Conservation (phyloP, 2,888 invertebrate genomes). For the Druceiella hillmani region DNA sequence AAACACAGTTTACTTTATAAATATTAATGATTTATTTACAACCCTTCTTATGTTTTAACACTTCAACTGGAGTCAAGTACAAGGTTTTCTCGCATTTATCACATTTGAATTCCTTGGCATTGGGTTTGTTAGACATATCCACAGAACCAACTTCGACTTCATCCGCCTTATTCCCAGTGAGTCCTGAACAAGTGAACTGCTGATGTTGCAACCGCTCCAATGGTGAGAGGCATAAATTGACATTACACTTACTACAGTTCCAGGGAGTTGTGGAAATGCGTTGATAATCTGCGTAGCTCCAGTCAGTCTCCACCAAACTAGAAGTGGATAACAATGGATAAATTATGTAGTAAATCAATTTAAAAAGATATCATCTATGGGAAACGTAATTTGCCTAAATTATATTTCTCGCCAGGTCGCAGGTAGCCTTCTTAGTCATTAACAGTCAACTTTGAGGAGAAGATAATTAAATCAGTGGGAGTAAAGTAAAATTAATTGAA, state of each 20-base stretch:
- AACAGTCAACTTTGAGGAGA: no score
- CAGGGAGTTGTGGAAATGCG: constrained; percentile 60
- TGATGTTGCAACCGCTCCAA: constrained; percentile 73
- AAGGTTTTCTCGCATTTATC: constrained; percentile 62
- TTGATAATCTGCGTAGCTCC: constrained; percentile 58
- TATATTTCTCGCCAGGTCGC: no score
- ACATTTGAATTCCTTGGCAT: constrained; percentile 65
- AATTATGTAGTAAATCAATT: no score
- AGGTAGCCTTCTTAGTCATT: no score
- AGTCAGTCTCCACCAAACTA: constrained; percentile 62
- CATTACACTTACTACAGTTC: constrained; percentile 66
- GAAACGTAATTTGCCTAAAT: no score
- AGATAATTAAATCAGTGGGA: no score
- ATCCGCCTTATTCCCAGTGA: constrained; percentile 32
- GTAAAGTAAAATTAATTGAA: no score
- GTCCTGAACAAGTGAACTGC: constrained; percentile 36
- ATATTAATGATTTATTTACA: constrained; percentile 42
- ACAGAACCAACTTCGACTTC: constrained; percentile 30
- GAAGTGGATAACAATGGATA: no score
- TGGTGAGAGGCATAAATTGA: constrained; percentile 56
- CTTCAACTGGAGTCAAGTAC: constrained; percentile 73
- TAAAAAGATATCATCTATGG: no score
- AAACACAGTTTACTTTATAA: neutral
- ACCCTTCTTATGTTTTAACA: constrained; percentile 75
- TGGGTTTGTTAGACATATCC: constrained; percentile 34